A percentile compares a stretch with the other conserved stretches of the same genome.
Evolutionary conservation across 2,888 invertebrate genomes (phyloP).

Genomic region (Morpho helenor): DNA sequence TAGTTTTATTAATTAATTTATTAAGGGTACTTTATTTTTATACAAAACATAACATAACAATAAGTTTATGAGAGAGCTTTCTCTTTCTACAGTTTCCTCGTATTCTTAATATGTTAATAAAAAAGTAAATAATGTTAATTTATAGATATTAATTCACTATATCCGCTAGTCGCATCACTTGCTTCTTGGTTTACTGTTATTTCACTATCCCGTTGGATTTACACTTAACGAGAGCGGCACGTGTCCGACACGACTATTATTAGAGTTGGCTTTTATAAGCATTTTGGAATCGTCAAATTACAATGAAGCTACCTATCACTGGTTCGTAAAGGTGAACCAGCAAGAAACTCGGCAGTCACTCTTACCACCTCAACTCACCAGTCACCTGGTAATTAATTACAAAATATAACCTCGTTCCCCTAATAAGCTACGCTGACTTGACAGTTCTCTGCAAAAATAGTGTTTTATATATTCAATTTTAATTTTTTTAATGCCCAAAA

Average conservation of each 20-base stretch:
- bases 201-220: not conserved
- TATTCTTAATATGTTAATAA: slow-evolving; percentile 16
- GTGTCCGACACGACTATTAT: not conserved
- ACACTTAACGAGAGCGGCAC: not conserved
- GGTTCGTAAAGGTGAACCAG: too few species aligned
- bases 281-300: too few species aligned
- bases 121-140: slow-evolving; percentile 23
- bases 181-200: slow-evolving; percentile 19
- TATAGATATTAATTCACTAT: slow-evolving; percentile 15
- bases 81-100: slow-evolving; percentile 5
- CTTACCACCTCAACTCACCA: too few species aligned
- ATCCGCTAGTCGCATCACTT: slow-evolving; percentile 20
- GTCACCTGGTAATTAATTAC: too few species aligned
- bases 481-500: too few species aligned
- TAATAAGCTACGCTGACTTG: too few species aligned
- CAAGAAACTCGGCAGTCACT: too few species aligned
- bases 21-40: not conserved
- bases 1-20: not conserved
- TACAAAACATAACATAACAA: not conserved
- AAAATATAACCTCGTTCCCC: too few species aligned
- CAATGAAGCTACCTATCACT: too few species aligned
- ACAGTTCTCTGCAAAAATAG: too few species aligned
- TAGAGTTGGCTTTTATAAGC: too few species aligned
- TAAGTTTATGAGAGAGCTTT: slow-evolving; percentile 1
- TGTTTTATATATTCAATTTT: too few species aligned